phyloP scores from a whole-genome alignment of 2,888 invertebrate genomes.

The Ryuthela nishihirai region DNA sequence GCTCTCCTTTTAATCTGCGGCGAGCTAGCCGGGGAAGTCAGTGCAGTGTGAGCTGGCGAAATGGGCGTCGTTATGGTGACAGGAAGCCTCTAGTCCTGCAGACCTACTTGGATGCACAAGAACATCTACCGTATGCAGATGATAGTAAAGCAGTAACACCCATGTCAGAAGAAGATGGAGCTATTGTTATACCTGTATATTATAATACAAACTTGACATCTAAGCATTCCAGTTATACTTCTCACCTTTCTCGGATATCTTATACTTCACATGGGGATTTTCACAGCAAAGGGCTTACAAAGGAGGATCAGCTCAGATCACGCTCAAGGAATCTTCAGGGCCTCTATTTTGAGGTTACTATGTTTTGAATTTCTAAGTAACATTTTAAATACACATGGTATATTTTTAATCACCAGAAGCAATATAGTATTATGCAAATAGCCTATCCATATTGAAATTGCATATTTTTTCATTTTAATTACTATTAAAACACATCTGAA shows the following conservation, averaged over 20 bases:
- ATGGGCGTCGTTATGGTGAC: slow-evolving; percentile 72
- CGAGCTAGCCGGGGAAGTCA: slow-evolving; percentile 87
- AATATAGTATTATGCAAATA: too few species aligned
- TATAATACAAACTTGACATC: slow-evolving; percentile 69
- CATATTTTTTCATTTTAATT: too few species aligned
- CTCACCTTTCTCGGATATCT: slow-evolving; percentile 82
- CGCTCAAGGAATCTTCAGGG: slow-evolving; percentile 42
- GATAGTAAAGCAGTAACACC: slow-evolving; percentile 97
- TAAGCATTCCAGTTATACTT: slow-evolving; percentile 70
- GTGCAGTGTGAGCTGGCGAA: slow-evolving; percentile 61
- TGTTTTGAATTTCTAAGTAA: background rate
- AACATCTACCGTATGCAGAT: slow-evolving; percentile 94
- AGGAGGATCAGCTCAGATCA: slow-evolving; percentile 74
- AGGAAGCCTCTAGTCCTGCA: slow-evolving; percentile 82
- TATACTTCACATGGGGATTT: slow-evolving; percentile 93
- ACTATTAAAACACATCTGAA: too few species aligned
- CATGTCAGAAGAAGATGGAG: slow-evolving; percentile 95
- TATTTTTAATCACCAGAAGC: too few species aligned
- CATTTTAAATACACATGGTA: too few species aligned
- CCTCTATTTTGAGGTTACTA: slow-evolving; percentile 32
- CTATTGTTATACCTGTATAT: slow-evolving; percentile 87
- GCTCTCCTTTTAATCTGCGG: slow-evolving; percentile 91
- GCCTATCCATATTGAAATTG: too few species aligned
- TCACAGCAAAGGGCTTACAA: slow-evolving; percentile 69
- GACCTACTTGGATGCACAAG: slow-evolving; percentile 74